A percentile compares a stretch with the other conserved stretches of the same genome.
phyloP scores from a whole-genome alignment of 2,113 vertebrate genomes.

The Brienomyrus brachyistius region DNA sequence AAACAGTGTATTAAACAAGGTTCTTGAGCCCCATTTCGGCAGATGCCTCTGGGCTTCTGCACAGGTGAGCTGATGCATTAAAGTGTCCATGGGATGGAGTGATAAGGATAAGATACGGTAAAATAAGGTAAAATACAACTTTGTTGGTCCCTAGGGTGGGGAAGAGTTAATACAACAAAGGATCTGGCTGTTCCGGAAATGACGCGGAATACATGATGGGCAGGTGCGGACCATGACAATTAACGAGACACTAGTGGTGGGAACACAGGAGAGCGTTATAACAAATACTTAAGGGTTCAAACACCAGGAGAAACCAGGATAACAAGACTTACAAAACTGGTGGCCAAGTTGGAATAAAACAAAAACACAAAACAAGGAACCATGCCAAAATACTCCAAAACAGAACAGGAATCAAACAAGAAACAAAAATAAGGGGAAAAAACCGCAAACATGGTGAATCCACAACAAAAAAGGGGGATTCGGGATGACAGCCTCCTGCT shows the following conservation, averaged over 20 bases:
- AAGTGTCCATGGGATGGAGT: background rate
- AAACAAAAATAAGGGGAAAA: too few relatives aligned
- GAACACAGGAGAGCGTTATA: background rate
- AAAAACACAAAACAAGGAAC: too few relatives aligned
- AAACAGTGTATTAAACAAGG: background rate
- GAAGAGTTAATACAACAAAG: too few relatives aligned
- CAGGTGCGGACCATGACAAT: too few relatives aligned
- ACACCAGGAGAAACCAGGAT: background rate
- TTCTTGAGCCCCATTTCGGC: background rate
- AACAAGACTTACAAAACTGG: background rate
- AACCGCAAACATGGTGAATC: background rate
- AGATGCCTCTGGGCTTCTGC: background rate
- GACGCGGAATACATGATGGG: background rate
- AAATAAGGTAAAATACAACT: background rate
- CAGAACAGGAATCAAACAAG: too few relatives aligned
- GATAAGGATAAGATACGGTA: background rate
- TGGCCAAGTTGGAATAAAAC: too few relatives aligned
- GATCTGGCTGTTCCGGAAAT: too few relatives aligned
- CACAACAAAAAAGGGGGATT: background rate
- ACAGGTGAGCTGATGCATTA: background rate
- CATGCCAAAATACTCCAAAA: too few relatives aligned
- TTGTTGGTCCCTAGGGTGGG: too few relatives aligned
- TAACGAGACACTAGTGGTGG: too few relatives aligned
- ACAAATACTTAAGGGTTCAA: background rate
- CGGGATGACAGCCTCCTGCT: background rate